Evolutionary conservation across 2,888 invertebrate species (phyloP).

Genomic region (Hartigia nigra): DNA sequence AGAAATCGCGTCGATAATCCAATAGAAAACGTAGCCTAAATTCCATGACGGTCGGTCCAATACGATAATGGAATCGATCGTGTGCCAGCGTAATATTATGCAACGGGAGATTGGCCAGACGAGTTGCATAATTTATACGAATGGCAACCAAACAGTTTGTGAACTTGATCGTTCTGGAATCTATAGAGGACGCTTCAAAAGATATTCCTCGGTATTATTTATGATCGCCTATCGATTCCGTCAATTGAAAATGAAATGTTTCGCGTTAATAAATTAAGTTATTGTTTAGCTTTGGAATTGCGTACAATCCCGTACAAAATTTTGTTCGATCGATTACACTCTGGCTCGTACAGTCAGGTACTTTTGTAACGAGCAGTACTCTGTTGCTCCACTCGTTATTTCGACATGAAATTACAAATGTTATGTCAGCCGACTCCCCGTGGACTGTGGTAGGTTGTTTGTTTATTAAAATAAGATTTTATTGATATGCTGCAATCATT

Average conservation of each 20-base stretch:
- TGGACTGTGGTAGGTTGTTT: neutral
- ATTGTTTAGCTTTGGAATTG: neutral
- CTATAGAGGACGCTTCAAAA: neutral
- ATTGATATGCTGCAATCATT: too few relatives aligned
- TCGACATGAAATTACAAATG: neutral
- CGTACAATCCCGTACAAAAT: neutral
- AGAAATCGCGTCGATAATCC: neutral
- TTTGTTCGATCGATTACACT: neutral
- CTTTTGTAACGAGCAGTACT: neutral
- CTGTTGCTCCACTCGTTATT: neutral
- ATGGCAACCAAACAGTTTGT: neutral
- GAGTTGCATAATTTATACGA: neutral
- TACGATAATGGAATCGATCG: neutral
- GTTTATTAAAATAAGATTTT: neutral
- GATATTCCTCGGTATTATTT: neutral
- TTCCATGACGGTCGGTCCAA: neutral
- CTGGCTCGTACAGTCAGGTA: too few relatives aligned
- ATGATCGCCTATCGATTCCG: neutral
- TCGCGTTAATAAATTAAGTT: neutral
- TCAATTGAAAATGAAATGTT: neutral
- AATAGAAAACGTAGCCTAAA: neutral
- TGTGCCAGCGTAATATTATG: neutral
- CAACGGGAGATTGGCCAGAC: neutral
- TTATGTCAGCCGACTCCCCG: neutral
- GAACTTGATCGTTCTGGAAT: neutral